Conservation (phyloP, 2,888 invertebrate genomes). For the Callyntrura sp. region DNA sequence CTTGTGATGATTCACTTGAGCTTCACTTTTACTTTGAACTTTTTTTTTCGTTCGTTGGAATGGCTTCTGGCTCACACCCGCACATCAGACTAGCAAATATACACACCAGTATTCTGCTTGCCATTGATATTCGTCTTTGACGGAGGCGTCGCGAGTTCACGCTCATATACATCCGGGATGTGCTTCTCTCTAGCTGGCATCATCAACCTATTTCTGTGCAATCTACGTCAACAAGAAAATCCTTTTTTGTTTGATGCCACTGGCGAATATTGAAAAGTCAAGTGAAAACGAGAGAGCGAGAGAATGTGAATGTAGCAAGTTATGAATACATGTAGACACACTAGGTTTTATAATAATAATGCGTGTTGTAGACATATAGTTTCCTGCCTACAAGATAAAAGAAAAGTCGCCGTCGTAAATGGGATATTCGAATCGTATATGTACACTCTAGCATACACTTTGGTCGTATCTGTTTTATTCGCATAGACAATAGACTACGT, state of each 20-base stretch:
- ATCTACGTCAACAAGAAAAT: slow-evolving; percentile 64
- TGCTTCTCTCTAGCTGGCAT: not conserved
- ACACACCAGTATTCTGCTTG: no score
- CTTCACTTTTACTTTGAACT: slow-evolving; percentile 34
- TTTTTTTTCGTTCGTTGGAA: not conserved
- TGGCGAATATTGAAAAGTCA: slow-evolving; percentile 73
- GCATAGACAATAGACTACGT: not conserved
- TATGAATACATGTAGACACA: not conserved
- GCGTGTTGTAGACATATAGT: not conserved
- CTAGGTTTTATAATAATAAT: not conserved
- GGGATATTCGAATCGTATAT: not conserved
- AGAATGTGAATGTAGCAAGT: not conserved
- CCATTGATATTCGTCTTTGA: not conserved
- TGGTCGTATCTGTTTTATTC: not conserved
- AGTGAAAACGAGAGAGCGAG: slow-evolving; percentile 30
- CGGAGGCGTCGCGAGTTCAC: not conserved
- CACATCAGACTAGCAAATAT: no score
- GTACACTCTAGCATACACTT: not conserved
- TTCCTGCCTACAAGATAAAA: not conserved
- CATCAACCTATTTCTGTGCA: slow-evolving; percentile 42
- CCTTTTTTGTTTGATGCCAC: slow-evolving; percentile 66
- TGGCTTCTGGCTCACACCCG: slow-evolving; percentile 8
- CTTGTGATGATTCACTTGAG: slow-evolving; percentile 57
- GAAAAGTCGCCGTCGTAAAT: no score
- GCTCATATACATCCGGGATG: slow-evolving; percentile 10